Evolutionary conservation across 2,113 vertebrate genomes (phyloP), one percentile per base, ranked within the genome.

Genomic region (Hassar affinis): DNA sequence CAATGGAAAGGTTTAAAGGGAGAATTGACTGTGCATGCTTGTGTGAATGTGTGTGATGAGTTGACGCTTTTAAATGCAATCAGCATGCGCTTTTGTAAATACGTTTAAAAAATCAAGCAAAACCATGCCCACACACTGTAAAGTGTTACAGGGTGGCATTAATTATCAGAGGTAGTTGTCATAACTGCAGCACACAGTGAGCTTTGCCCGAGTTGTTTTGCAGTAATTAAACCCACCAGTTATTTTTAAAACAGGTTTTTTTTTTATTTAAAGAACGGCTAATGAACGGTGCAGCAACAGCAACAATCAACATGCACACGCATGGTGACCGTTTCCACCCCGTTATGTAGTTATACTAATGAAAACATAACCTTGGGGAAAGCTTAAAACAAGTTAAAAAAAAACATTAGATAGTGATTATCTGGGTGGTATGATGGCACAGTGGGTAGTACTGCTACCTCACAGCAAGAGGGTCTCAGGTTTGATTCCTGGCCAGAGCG

Each of bases 101-200:
- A 64, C 35, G 10, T 18, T 18, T 20, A 9, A 9, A 22, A 11
- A 45, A 30, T 49, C 25, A 59, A 33, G 35, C 52, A 71, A 71
- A 80, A 12, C 9, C 22, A 47, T 47, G 38, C 45, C 30, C 51
- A 9, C 52, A 30, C 0, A 2, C 52, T 20, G 7, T n/a, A 72
- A 30, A 78, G 35, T 61, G 18, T 30, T 57, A 56, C 51, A 81
- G 30, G 33, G 22, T 8, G 25, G 22, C 10, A 5, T 57, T 81
- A 81, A 81, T 81, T 81, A 72, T 47, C 25, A 27, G 12, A 72
- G 66, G 80, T 72, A 56, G 51, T 38, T 71, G 64, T 56, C 79
- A 71, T 42, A 71, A 71, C 25, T 47, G 9, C 22, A 81, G 66
- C 5, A 20, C 2, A 12, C 5, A 71, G 14, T 42, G 7, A 74